Conservation (phyloP, 1,140 invertebrate species). For the Aporrectodea caliginosa region DNA sequence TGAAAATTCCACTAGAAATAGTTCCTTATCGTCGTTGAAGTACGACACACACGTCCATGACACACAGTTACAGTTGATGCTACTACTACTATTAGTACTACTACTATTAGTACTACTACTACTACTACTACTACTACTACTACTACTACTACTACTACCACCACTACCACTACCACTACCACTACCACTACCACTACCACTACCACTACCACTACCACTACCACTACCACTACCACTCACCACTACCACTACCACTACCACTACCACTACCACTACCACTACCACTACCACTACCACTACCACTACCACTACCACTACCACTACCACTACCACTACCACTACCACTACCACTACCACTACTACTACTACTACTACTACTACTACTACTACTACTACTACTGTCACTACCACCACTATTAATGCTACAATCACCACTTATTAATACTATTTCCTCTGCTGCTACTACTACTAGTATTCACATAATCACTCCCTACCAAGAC, state of each 20-base stretch:
- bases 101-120: too few relatives aligned
- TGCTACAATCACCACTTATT: too few relatives aligned
- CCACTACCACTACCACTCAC: not conserved
- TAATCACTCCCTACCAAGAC: too few relatives aligned
- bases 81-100: too few relatives aligned
- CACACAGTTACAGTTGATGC: too few relatives aligned
- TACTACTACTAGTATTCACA: too few relatives aligned
- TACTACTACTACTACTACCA: slow-evolving; percentile 7
- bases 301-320: slow-evolving; percentile 16
- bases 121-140: too few relatives aligned
- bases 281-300: slow-evolving; percentile 4
- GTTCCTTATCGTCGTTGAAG: too few relatives aligned
- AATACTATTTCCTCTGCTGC: slow-evolving; percentile 20
- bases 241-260: too few relatives aligned
- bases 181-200: slow-evolving; percentile 7
- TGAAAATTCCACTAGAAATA: too few relatives aligned
- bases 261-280: not conserved
- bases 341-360: slow-evolving; percentile 23
- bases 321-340: slow-evolving; percentile 16
- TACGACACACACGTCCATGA: too few relatives aligned
- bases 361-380: slow-evolving; percentile 23
- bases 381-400: slow-evolving; percentile 22
- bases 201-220: slow-evolving; percentile 4
- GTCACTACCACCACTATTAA: too few relatives aligned
- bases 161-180: slow-evolving; percentile 6